Evolutionary conservation across 2,797 vertebrate genomes (phyloP), one percentile per base, ranked within the genome.

Genomic region (Syngnathus rostellatus): DNA sequence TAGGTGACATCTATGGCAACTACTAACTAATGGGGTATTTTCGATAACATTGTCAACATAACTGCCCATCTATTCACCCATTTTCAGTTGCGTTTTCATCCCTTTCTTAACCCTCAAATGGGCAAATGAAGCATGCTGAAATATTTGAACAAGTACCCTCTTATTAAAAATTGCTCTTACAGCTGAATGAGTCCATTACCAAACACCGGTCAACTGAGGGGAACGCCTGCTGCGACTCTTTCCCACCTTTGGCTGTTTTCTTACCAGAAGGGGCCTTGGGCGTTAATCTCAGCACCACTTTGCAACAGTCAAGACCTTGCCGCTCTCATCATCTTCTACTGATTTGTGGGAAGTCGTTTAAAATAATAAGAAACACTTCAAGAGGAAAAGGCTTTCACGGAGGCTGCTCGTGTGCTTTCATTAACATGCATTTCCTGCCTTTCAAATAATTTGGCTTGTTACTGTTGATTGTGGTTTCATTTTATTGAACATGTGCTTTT

Each of bases 401-500:
- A 57, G 59, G 67, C 65, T 70, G 61, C 72, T 69, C 54, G 16
- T 63, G 65, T 50, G 69, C 68, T 75, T 80, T 82, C 57, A 58
- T 62, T 75, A 64, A 58, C 67, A 72, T 64, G 71, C 72, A 66
- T 73, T 81, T 78, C 81, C 75, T 79, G 67, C 79, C 81, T 83
- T 81, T 74, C 69, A 77, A 74, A 77, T 79, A 74, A 83, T 72
- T 83, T 19, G 55, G 72, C 70, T 77, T 87, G 78, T 80, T 83
- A 78, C 80, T 81, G 79, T 68, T 83, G 85, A 86, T 85, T 84
- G 68, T 67, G 70, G 76, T 74, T 81, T 75, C 64, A 74, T 81
- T 88, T 87, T 87, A 88, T 77, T 83, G 74, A 77, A 75, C 77
- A 87, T 46, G 67, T 88, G 86, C 77, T 87, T 85, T 67, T 69